Percentiles rank a stretch among this genome's conserved stretches.
Conservation (phyloP, 1,140 invertebrate species). For the Platorchestia sp. region DNA sequence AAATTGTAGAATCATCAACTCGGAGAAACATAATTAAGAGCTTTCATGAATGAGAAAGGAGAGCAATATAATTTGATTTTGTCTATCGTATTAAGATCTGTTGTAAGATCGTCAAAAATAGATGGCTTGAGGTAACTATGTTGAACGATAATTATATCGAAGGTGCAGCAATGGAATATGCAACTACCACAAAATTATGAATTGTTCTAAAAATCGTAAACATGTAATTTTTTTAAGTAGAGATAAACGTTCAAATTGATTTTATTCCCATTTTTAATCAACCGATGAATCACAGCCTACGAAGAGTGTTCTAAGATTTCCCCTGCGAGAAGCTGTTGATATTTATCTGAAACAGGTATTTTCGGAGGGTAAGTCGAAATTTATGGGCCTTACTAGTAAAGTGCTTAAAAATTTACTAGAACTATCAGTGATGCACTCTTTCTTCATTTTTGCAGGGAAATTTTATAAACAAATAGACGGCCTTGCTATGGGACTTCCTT, state of each 20-base stretch:
- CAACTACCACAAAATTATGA: background rate
- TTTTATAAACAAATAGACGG: too few species aligned
- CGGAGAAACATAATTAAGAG: background rate
- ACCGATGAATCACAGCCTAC: background rate
- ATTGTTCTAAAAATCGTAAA: background rate
- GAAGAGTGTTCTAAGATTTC: background rate
- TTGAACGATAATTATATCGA: background rate
- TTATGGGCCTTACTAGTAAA: too few species aligned
- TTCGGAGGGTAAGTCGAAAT: too few species aligned
- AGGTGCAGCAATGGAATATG: background rate
- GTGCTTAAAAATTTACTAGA: too few species aligned
- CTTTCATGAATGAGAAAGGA: background rate
- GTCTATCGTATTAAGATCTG: background rate
- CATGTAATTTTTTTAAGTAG: background rate
- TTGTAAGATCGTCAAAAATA: background rate
- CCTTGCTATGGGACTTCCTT: too few species aligned
- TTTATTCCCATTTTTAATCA: background rate
- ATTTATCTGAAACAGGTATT: too few species aligned
- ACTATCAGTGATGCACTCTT: too few species aligned
- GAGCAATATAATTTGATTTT: background rate
- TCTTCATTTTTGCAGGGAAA: too few species aligned
- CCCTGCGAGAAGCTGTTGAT: too few species aligned
- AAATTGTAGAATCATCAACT: background rate
- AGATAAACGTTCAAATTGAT: background rate
- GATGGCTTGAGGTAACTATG: background rate